A percentile compares a stretch with the other conserved stretches of the same genome.
phyloP scores from a whole-genome alignment of 2,888 invertebrate genomes.

The Eucriotettix oculatus region DNA sequence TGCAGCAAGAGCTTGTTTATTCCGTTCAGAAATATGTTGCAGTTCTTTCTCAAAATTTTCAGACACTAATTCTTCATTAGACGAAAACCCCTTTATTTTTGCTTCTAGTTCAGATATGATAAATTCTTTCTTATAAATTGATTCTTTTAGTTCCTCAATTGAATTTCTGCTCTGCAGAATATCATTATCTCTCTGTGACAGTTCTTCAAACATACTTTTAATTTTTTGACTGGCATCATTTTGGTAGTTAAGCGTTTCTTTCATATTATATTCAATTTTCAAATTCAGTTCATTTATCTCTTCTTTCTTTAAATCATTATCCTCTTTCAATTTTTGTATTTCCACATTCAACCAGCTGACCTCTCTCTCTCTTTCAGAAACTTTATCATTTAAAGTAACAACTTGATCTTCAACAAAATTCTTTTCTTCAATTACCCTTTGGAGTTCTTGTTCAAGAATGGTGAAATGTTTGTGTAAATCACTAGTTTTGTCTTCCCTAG shows the following conservation, averaged over 20 bases:
- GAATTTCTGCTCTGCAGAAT: background rate
- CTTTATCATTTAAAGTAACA: slow-evolving; percentile 20
- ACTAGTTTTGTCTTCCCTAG: no score
- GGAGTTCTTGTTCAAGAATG: background rate
- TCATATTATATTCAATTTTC: background rate
- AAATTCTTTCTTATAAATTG: background rate
- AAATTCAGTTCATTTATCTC: background rate
- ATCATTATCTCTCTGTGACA: background rate
- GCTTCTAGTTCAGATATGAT: background rate
- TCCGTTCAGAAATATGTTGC: slow-evolving; percentile 16
- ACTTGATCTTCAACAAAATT: background rate
- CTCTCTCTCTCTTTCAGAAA: slow-evolving; percentile 20
- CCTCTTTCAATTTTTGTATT: slow-evolving; percentile 1
- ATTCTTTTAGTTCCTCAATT: background rate
- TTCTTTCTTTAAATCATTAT: background rate
- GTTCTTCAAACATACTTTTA: slow-evolving; percentile 29
- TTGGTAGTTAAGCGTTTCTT: background rate
- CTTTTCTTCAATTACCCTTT: background rate
- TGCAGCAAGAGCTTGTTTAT: slow-evolving; percentile 27
- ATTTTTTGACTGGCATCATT: slow-evolving; percentile 27
- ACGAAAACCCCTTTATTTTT: background rate
- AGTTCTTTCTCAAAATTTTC: slow-evolving; percentile 23
- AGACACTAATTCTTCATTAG: slow-evolving; percentile 3
- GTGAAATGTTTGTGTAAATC: background rate
- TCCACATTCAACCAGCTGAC: background rate